A percentile compares a stretch with the other conserved stretches of the same genome.
These are phyloP conservation scores for Lasiurus cinereus DNA, from an alignment of 2,113 vertebrate genomes.

Conservation along the genomic window DNA sequence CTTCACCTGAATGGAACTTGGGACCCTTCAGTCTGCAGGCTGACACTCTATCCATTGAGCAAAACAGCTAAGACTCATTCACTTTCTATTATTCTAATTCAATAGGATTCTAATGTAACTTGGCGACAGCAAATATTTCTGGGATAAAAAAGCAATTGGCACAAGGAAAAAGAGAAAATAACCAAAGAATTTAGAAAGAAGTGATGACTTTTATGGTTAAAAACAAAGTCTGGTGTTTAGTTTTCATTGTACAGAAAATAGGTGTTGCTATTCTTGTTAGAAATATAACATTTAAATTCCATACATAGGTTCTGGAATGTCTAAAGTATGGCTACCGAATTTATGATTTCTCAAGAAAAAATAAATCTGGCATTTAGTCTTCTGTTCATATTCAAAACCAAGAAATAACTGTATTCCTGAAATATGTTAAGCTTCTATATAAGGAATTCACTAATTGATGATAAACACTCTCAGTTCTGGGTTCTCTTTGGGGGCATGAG, in stretches of 20 bases:
- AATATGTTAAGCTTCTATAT: conserved; percentile 28
- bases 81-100: neutral
- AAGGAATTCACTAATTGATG: neutral
- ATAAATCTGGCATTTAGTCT: conserved; percentile 6
- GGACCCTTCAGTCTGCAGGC: no score
- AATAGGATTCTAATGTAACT: neutral
- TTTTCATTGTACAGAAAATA: conserved; percentile 59
- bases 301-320: conserved; percentile 19
- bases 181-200: conserved; percentile 38
- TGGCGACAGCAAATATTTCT: conserved; percentile 68
- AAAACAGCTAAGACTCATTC: neutral
- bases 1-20: no score
- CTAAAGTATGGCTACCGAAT: conserved; percentile 41
- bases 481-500: neutral
- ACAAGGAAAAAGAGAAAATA: conserved; percentile 25
- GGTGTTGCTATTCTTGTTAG: conserved; percentile 37
- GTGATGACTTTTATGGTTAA: neutral
- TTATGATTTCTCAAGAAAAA: conserved; percentile 7
- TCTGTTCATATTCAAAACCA: conserved; percentile 48
- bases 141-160: neutral
- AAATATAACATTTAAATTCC: conserved; percentile 50
- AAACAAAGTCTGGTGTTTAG: conserved; percentile 48
- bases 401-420: conserved; percentile 45
- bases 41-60: no score
- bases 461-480: conserved; percentile 7